Evolutionary conservation across 2,797 vertebrate species (phyloP).

Genomic region (Malacoctenus gilli): DNA sequence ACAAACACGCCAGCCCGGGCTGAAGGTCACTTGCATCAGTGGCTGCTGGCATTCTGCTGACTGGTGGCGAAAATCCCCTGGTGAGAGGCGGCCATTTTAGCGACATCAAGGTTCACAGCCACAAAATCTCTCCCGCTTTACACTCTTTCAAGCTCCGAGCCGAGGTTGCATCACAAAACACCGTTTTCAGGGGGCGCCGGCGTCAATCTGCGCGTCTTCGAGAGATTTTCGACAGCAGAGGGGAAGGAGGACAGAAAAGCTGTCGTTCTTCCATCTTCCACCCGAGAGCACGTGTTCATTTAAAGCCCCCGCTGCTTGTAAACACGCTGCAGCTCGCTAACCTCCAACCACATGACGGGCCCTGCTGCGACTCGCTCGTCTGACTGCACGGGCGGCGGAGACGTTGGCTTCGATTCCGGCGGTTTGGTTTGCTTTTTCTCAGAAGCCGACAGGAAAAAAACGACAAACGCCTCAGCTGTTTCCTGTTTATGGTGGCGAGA

Average conservation of each 20-base stretch:
- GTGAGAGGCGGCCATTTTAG: conserved; percentile 32
- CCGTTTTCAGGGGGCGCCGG: neutral
- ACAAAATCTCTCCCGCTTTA: conserved; percentile 12
- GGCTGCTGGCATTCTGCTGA: conserved; percentile 45
- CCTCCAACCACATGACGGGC: conserved; percentile 43
- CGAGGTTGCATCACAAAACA: conserved; percentile 1
- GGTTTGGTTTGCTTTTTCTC: conserved; percentile 54
- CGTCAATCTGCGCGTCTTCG: too few species aligned
- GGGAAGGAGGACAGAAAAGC: too few species aligned
- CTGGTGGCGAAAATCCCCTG: conserved; percentile 25
- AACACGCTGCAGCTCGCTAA: conserved; percentile 53
- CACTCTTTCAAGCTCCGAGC: neutral
- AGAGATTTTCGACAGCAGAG: too few species aligned
- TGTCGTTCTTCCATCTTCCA: too few species aligned
- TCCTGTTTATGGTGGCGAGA: conserved; percentile 60
- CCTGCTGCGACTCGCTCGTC: conserved; percentile 3
- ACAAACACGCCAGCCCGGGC: conserved; percentile 1
- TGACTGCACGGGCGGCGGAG: conserved; percentile 2
- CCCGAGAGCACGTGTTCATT: conserved; percentile 56
- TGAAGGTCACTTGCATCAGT: conserved; percentile 50
- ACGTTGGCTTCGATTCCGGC: conserved; percentile 11
- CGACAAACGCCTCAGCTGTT: conserved; percentile 68
- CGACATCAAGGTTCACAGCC: conserved; percentile 37
- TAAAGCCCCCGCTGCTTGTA: conserved; percentile 62
- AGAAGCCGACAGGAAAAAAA: conserved; percentile 67